Evolutionary conservation across 92 coral and sea anemone genomes (phyloP), one percentile per base, ranked within the genome.

Genomic region (Phenganax stokvisi): DNA sequence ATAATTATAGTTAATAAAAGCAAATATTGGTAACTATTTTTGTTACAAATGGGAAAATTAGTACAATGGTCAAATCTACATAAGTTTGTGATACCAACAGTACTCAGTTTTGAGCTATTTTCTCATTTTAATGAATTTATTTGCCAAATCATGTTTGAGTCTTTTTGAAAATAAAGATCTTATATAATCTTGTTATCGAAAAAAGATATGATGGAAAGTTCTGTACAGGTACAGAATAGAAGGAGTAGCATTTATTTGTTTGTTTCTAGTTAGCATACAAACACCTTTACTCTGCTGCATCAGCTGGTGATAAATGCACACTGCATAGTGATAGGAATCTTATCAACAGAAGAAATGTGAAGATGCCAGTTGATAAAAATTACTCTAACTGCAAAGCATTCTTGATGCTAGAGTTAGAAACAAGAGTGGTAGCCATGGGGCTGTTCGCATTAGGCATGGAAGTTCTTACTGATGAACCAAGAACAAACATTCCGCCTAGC

Each of bases 381-480:
- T 78, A 81, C 57, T 86, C 86, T 6, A 81, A 86, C 65, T 75
- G 82, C 79, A 86, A 86, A 57, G 83, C 81, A 71, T 64, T 86
- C 82, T 86, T 86, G 54, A 7, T 81, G 57, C 20, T 86, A 68
- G 86, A 77, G 12, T 11, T 81, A 71, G 80, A 60, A 37, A 75
- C 88, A 1, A 13, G 75, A 54, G 57, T 85, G 29, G 64, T 85
- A 47, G 89, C 86, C 51, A 58, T 51, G 27, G 83, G 81, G 37
- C 65, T 86, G 86, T 85, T 56, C 47, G 81, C 74, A 51, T 60
- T 81, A 20, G 25, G 25, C 25, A 20, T 20, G 25, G 25, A 20
- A 20, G 25, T 20, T 20, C 25, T 20, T 20, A 20, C 25, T 20
- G 25, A 20, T 20, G 25, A 20, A 20, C 25, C 25, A 20, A 20